Base-by-base conservation (phyloP, 2,797 vertebrate genomes). In the Takifugu ocellatus region DNA sequence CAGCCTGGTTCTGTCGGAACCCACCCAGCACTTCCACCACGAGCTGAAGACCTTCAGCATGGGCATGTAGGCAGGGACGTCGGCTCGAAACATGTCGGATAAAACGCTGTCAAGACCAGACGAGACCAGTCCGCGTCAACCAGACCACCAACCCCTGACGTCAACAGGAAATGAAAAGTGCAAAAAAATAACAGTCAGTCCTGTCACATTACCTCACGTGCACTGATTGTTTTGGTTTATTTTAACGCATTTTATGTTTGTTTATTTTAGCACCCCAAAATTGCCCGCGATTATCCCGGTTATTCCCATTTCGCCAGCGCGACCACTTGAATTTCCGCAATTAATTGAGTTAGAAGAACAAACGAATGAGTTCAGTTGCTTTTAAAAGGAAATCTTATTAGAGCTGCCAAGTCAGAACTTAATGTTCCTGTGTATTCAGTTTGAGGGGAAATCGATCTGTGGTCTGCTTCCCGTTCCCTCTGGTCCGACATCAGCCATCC, bases 21-120 rank as follows among this genome's bases (percentile, higher is more conserved):
- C 97, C 83, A 95, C 94, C 75, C 94, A 94, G 82, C 95, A 97
- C 89, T 99, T 99, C 79, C 95, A 98, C 88, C 92, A 91, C 55
- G 96, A 99, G 91, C 94, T 98, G 93, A 94, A 95, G 67, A 88
- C 91, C 92, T 99, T 99, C 92, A 97, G 97, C 72, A 88, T 92
- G 89, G 95, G 94, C 91, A 88, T 96, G 92, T 98, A 97, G 90
- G 82, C 89, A 11, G 51, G 47, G 64, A 51, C 16, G 49, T 49
- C 56, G 51, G 5, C 49, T 51, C 66, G 49, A 24, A 2, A 27
- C 47, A 53, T 63, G 33, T 9, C 16, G 16, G 65, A 65, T 49
- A 64, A 10, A 68, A 64, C 43, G 29, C 54, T 52, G 65, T 72
- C 72, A 57, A 74, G 81, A 72, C 83, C 77, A 78, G 84, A 31